Evolutionary conservation across 2,797 vertebrate genomes (phyloP).

Genomic region (Lagodon rhomboides): DNA sequence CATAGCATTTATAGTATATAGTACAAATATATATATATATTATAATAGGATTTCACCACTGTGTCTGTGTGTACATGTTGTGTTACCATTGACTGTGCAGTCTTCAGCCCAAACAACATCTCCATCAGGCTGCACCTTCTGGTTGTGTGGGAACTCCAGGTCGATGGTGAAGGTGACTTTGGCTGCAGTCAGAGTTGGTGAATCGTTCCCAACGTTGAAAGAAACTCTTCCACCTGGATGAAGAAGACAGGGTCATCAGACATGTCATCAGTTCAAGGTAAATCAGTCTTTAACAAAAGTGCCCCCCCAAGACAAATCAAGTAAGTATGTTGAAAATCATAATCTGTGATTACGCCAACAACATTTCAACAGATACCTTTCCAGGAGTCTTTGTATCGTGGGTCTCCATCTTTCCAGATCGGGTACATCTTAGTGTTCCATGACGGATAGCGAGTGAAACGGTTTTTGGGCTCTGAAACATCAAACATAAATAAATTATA

Average conservation of each 20-base stretch:
- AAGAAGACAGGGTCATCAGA: slow-evolving; percentile 2
- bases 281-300: neutral
- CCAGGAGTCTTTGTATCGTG: slow-evolving; percentile 87
- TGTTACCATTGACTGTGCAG: slow-evolving; percentile 87
- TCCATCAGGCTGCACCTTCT: slow-evolving; percentile 86
- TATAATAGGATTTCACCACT: too few relatives aligned
- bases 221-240: slow-evolving; percentile 88
- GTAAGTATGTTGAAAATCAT: neutral
- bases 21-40: too few relatives aligned
- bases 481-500: slow-evolving; percentile 5
- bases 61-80: neutral
- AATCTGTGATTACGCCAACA: neutral
- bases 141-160: slow-evolving; percentile 88
- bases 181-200: slow-evolving; percentile 91
- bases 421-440: slow-evolving; percentile 91
- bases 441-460: slow-evolving; percentile 81
- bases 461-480: slow-evolving; percentile 81
- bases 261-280: too few relatives aligned
- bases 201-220: slow-evolving; percentile 91
- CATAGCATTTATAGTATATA: neutral
- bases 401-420: slow-evolving; percentile 87
- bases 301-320: neutral
- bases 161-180: slow-evolving; percentile 91
- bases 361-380: slow-evolving; percentile 82
- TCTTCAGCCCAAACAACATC: slow-evolving; percentile 89